A percentile compares a stretch with the other conserved stretches of the same genome.
These are phyloP conservation scores for Podarcis siculus DNA, from an alignment of 2,797 vertebrate species.

Conservation along the genomic window DNA sequence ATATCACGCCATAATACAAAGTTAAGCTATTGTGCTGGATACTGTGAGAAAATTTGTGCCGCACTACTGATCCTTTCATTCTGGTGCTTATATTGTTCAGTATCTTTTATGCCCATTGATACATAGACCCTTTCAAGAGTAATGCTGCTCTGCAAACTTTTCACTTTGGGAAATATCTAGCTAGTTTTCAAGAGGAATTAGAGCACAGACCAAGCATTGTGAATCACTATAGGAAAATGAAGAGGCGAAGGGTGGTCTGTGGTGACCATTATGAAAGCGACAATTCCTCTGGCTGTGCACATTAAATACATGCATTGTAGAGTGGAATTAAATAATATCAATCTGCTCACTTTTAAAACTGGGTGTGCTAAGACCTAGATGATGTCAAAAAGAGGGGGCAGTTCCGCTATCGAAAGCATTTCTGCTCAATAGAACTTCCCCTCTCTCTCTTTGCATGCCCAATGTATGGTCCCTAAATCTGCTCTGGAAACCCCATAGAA, in stretches of 20 bases:
- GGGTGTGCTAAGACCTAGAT: not conserved
- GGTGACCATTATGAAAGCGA: not conserved
- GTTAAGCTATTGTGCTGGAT: not conserved
- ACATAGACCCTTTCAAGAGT: not conserved
- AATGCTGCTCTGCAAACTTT: not conserved
- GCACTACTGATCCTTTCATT: not conserved
- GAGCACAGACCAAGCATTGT: not conserved
- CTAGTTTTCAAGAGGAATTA: not conserved
- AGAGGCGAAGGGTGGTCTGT: not conserved
- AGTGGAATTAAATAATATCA: not conserved
- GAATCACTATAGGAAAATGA: not conserved
- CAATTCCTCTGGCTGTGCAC: not conserved
- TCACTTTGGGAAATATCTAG: not conserved
- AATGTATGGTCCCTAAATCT: no score
- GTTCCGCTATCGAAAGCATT: no score
- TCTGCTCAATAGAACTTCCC: no score
- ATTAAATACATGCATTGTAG: not conserved
- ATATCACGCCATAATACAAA: not conserved
- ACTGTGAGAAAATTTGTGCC: not conserved
- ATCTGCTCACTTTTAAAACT: not conserved
- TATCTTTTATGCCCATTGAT: not conserved
- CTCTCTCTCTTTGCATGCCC: no score
- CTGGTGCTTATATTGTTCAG: not conserved
- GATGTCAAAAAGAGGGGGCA: not conserved
- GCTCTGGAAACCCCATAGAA: no score